A percentile compares a stretch with the other conserved stretches of the same genome.
Evolutionary conservation across 1,140 invertebrate genomes (phyloP).

Genomic region (Bombus superbus): DNA sequence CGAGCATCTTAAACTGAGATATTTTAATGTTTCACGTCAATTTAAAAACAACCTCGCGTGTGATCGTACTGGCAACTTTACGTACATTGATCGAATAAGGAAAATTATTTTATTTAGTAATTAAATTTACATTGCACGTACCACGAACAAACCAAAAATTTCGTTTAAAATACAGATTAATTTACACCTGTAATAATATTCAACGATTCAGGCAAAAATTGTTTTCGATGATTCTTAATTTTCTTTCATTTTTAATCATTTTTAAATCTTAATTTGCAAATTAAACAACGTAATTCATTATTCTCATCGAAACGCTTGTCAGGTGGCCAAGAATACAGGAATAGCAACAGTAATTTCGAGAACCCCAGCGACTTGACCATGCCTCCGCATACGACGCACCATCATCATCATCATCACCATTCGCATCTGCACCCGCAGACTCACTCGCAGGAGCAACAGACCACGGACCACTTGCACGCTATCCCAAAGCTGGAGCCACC

Average conservation of each 20-base stretch:
- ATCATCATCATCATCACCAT: slow-evolving; percentile 72
- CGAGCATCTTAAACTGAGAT: too few species aligned
- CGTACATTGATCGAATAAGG: too few species aligned
- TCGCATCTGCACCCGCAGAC: slow-evolving; percentile 74
- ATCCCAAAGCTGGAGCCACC: slow-evolving; percentile 84
- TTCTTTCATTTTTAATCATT: background rate
- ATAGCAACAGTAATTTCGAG: slow-evolving; percentile 75
- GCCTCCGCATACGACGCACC: slow-evolving; percentile 74
- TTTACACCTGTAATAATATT: too few species aligned
- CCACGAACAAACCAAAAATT: too few species aligned
- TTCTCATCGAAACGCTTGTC: background rate
- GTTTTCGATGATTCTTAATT: background rate
- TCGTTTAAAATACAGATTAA: too few species aligned
- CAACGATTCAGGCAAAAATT: too few species aligned
- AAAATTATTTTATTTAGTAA: background rate
- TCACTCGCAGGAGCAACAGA: slow-evolving; percentile 74
- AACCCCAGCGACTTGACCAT: slow-evolving; percentile 75
- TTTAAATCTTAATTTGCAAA: background rate
- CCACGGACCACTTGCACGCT: slow-evolving; percentile 75
- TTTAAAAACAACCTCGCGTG: too few species aligned
- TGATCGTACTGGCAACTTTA: too few species aligned
- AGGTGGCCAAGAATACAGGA: slow-evolving; percentile 77
- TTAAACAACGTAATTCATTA: background rate
- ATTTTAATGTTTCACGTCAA: too few species aligned
- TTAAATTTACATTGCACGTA: background rate